Percentiles rank a stretch among this genome's conserved stretches.
These are phyloP conservation scores for Lochmaea capreae DNA, from an alignment of 2,888 invertebrate genomes.

Conservation along the genomic window DNA sequence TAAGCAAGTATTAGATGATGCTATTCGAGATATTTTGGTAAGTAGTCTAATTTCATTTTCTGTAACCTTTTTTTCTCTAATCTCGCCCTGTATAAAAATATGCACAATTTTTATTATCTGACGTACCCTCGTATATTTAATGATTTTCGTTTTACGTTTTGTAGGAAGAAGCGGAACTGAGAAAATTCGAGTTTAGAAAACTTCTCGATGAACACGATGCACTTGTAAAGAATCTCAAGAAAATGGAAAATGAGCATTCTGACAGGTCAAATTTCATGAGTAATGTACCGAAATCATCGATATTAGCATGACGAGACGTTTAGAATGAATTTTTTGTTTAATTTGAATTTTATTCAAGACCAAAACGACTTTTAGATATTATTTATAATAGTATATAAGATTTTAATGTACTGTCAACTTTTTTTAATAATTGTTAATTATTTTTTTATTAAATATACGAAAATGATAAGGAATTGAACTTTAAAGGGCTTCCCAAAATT, in stretches of 20 bases:
- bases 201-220: slow-evolving; percentile 62
- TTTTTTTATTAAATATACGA: no score
- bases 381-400: neutral
- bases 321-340: neutral
- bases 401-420: no score
- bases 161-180: slow-evolving; percentile 61
- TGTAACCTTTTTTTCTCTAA: no score
- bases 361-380: neutral
- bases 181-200: slow-evolving; percentile 62
- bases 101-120: no score
- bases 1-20: slow-evolving; percentile 45
- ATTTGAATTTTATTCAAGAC: neutral
- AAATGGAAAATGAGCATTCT: slow-evolving; percentile 58
- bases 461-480: no score
- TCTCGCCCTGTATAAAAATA: no score
- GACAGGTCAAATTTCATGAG: slow-evolving; percentile 31
- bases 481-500: no score
- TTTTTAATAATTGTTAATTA: no score
- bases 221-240: slow-evolving; percentile 61
- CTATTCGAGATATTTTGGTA: slow-evolving; percentile 29
- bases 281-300: slow-evolving; percentile 49
- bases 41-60: no score
- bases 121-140: neutral
- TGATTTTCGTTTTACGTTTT: slow-evolving; percentile 38
- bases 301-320: slow-evolving; percentile 45